Evolutionary conservation across 2,888 invertebrate species (phyloP).

Genomic region (Muscina levida): DNA sequence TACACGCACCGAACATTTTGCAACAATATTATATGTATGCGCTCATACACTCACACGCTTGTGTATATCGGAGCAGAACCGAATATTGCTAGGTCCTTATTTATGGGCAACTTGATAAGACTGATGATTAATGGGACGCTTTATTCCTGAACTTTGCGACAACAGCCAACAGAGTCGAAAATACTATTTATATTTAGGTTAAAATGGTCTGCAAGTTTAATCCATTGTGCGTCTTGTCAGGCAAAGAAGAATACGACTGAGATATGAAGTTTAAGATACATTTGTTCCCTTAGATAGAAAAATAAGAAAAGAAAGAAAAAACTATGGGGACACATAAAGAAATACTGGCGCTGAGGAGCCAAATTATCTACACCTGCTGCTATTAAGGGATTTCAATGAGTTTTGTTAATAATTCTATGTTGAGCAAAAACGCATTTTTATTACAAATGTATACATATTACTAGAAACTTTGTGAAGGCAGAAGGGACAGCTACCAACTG

Average conservation of each 20-base stretch:
- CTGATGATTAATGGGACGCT: slow-evolving; percentile 64
- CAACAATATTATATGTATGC: too few relatives aligned
- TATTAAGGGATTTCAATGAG: too few relatives aligned
- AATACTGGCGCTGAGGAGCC: too few relatives aligned
- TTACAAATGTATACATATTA: too few relatives aligned
- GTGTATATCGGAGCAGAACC: slow-evolving; percentile 5
- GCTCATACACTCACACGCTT: neutral
- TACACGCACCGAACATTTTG: neutral
- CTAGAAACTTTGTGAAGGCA: too few relatives aligned
- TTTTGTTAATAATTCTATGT: too few relatives aligned
- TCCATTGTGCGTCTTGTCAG: slow-evolving; percentile 6
- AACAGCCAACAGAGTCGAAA: slow-evolving; percentile 33
- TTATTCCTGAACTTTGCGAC: slow-evolving; percentile 54
- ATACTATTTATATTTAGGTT: too few relatives aligned
- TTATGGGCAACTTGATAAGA: slow-evolving; percentile 67
- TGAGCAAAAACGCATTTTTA: too few relatives aligned
- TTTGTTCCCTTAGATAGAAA: neutral
- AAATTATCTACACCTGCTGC: too few relatives aligned
- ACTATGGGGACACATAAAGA: too few relatives aligned
- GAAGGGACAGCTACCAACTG: too few relatives aligned
- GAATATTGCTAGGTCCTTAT: slow-evolving; percentile 59
- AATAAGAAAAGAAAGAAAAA: too few relatives aligned
- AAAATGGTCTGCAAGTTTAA: neutral
- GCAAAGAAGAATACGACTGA: neutral
- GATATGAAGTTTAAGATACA: neutral